A percentile compares a stretch with the other conserved stretches of the same genome.
Conservation (phyloP, 2,888 invertebrate genomes). For the Rhagium mordax region DNA sequence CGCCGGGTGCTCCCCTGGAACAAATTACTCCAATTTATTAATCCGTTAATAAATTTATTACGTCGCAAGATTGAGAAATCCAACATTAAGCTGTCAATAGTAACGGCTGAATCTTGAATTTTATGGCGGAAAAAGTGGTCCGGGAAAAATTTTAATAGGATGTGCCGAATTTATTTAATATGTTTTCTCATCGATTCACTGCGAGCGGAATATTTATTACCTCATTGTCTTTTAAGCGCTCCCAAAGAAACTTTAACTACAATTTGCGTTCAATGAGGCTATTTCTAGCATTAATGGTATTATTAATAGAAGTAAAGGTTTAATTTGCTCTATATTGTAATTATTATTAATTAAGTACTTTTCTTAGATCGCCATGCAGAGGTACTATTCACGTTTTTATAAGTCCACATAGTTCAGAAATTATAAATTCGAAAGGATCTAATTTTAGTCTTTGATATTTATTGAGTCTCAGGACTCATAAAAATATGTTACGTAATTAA, state of each 20-base stretch:
- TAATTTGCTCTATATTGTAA: too few species aligned
- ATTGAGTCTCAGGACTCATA: too few species aligned
- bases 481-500: too few species aligned
- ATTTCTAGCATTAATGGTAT: too few species aligned
- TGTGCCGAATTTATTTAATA: background rate
- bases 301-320: too few species aligned
- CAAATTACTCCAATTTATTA: conserved; percentile 57
- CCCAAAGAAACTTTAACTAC: background rate
- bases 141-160: conserved; percentile 2
- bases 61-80: conserved; percentile 4
- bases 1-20: conserved; percentile 87
- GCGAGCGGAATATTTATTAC: background rate
- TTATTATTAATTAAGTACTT: too few species aligned
- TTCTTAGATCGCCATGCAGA: too few species aligned
- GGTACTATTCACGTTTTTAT: too few species aligned
- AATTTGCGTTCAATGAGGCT: background rate
- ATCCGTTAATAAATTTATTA: conserved; percentile 43
- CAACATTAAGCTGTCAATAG: conserved; percentile 1
- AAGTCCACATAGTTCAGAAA: too few species aligned
- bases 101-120: background rate
- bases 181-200: background rate
- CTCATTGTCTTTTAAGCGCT: background rate
- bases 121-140: background rate
- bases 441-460: too few species aligned
- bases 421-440: too few species aligned